Percentiles rank a stretch among this genome's conserved stretches.
phyloP scores from a whole-genome alignment of 30 jellyfish, hydroid and myxozoan species.

The Hydra vulgaris region DNA sequence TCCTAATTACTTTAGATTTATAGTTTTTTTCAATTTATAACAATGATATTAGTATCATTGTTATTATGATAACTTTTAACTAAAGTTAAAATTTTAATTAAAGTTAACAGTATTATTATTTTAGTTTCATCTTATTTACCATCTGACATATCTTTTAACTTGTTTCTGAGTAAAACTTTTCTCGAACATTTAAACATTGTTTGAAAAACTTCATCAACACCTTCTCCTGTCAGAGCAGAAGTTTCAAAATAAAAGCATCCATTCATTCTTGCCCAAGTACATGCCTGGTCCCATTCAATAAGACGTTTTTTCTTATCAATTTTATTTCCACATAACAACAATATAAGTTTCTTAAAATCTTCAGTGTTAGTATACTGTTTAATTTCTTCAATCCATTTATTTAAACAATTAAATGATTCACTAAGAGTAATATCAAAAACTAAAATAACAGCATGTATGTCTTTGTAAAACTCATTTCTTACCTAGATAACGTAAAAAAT shows the following conservation, averaged over 20 bases:
- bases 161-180: background rate
- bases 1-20: too few species aligned
- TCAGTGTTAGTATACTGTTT: conserved; percentile 30
- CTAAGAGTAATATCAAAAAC: conserved; percentile 66
- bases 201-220: conserved; percentile 45
- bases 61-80: too few species aligned
- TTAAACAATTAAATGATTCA: conserved; percentile 44
- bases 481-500: conserved; percentile 24
- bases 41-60: too few species aligned
- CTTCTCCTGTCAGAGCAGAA: conserved; percentile 78
- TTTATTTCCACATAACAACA: conserved; percentile 68
- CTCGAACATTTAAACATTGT: background rate
- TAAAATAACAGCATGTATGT: conserved; percentile 59
- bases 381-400: conserved; percentile 61
- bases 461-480: conserved; percentile 79
- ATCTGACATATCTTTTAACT: background rate
- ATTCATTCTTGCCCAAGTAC: conserved; percentile 68
- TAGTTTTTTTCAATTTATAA: too few species aligned
- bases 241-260: conserved; percentile 66
- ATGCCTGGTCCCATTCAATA: conserved; percentile 55
- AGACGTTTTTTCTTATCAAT: conserved; percentile 24
- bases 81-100: too few species aligned
- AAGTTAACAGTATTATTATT: too few species aligned
- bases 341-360: conserved; percentile 41
- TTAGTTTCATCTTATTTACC: too few species aligned